Base-by-base conservation (phyloP, 2,888 invertebrate species). In the Plebejus anna region DNA sequence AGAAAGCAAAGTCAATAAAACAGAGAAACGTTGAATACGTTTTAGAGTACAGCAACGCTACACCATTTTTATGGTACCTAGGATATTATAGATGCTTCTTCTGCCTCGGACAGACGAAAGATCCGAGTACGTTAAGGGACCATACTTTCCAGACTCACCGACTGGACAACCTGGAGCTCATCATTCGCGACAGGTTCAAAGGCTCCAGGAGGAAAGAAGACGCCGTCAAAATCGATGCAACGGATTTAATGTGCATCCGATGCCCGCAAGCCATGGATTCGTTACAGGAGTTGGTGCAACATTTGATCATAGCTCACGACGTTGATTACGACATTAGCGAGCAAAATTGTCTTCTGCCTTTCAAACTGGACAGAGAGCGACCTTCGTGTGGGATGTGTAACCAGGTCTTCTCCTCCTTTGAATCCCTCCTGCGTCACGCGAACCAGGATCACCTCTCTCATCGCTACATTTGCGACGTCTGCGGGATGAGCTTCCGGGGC, bases 401-500 rank as follows among this genome's bases (percentile, higher is more conserved):
- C 72, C 85, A 88, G 80, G 92, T 91, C 76, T 94, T 94, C 70
- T 89, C 87, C 0, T 94, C 91, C 83, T 94, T 94, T 76, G 93
- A 93, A 79, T 92, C 92, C 76, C 79, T 94, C 0, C 81, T 94
- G 0, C 83, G 93, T 0, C 94, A 94, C 76, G 91, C 93, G 0
- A 94, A 94, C 76, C 94, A 93, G 77, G 84, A 91, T 36, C 93
- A 94, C 77, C 80, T 94, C 0, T 87, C 89, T 0, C 94, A 94
- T n/a, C 91, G 92, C 70, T 94, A 92, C 61, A 92, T 92, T 4
- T 94, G 94, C 61, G 93, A 94, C 55, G 90, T 93, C 0, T 94
- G 94, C 51, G 93, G 93, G 0, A 90, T 91, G 0, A 93, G 93
- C 76, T 94, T 94, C 77, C 94, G 93, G 83, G 93, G 93, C 0